Conservation (phyloP, 2,888 invertebrate genomes). For the Mylabris sibirica region DNA sequence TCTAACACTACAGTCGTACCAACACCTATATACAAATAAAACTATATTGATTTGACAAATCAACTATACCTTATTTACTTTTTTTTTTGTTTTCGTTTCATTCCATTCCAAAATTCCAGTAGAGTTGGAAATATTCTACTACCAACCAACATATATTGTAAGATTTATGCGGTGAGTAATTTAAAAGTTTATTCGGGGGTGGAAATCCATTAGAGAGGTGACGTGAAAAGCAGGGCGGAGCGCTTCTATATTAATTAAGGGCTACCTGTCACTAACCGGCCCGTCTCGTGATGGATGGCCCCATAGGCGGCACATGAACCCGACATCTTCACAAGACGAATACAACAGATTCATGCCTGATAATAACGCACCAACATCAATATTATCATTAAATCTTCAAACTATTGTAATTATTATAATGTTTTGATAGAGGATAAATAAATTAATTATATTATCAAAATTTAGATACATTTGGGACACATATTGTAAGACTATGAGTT, state of each 20-base stretch:
- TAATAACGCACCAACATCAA: neutral
- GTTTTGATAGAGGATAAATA: neutral
- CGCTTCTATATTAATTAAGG: constrained; percentile 61
- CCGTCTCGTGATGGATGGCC: constrained; percentile 59
- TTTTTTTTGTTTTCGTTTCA: too few relatives aligned
- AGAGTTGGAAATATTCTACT: neutral
- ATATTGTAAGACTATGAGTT: neutral
- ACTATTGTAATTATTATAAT: neutral
- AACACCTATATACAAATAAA: neutral
- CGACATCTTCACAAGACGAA: constrained; percentile 33
- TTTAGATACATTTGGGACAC: neutral
- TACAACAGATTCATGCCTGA: constrained; percentile 9
- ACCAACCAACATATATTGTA: constrained; percentile 40
- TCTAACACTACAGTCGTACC: neutral
- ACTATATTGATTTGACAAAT: neutral
- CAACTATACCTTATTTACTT: too few relatives aligned
- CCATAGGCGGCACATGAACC: constrained; percentile 51
- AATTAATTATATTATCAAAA: neutral
- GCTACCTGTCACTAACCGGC: constrained; percentile 60
- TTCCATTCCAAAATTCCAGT: too few relatives aligned
- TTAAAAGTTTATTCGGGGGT: constrained; percentile 58
- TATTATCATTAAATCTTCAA: neutral
- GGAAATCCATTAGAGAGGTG: constrained; percentile 59
- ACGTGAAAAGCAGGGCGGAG: constrained; percentile 59
- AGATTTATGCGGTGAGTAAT: constrained; percentile 56